Evolutionary conservation across 2,797 vertebrate species (phyloP), one percentile per base, ranked within the genome.

Genomic region (Urosaurus nigricauda): DNA sequence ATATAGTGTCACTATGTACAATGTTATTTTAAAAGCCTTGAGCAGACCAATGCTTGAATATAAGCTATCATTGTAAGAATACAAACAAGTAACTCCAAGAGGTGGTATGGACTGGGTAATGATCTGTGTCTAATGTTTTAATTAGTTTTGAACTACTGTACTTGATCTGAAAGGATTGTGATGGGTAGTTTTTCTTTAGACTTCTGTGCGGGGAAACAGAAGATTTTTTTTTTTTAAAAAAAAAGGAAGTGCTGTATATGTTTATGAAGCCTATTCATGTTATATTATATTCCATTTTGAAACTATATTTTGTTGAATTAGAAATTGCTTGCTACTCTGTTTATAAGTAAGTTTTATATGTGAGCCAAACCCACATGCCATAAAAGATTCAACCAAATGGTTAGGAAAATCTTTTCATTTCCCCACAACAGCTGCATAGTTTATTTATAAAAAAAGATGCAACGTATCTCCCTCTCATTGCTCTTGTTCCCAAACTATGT

Each of bases 381-480:
- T 80, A 81, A 87, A 71, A 87, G 29, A 85, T 47, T 75, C 91
- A 88, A 60, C 74, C 1, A 84, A 51, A 35, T 71, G 40, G 89
- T 70, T 85, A 87, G 82, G 86, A 77, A 75, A 83, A 29, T 47
- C 24, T 43, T 58, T 73, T 84, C 75, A 90, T 90, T 85, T 32
- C 2, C 13, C 16, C 90, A 65, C 56, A n/a, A 75, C 43, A 73
- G 87, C 85, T 43, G 71, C 86, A 37, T 29, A 74, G 35, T 85
- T 21, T 74, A 1, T 89, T 90, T 70, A 81, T 84, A 79, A 19
- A 82, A 43, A 35, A 60, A 21, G 87, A 53, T 47, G 32, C 77
- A 29, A 0, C 0, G 24, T 84, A 75, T 4, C 73, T 82, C 11
- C 83, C 53, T n/a, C 16, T 91, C n/a, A 58, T 87, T 60, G 4